Evolutionary conservation across 1,140 invertebrate genomes (phyloP).

Genomic region (Dinothrombium tinctorium): DNA sequence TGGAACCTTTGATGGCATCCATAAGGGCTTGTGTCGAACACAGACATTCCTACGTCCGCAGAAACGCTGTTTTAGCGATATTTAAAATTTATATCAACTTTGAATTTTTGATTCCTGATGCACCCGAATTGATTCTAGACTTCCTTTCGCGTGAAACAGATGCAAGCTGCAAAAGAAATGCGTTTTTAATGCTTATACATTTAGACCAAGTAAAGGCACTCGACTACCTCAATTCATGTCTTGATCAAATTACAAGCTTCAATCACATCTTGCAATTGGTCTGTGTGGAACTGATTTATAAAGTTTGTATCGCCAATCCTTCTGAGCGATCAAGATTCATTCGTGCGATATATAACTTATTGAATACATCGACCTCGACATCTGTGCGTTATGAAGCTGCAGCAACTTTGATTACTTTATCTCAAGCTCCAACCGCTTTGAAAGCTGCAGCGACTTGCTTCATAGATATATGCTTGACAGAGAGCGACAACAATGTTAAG

Average conservation of each 20-base stretch:
- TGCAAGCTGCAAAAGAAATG: constrained; percentile 96
- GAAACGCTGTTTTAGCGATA: constrained; percentile 94
- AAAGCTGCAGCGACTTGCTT: constrained; percentile 93
- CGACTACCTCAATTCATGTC: constrained; percentile 70
- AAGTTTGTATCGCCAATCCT: constrained; percentile 94
- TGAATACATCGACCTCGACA: constrained; percentile 71
- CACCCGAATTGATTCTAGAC: constrained; percentile 79
- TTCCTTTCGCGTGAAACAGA: constrained; percentile 92
- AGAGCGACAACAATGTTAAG: constrained; percentile 99
- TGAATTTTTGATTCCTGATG: constrained; percentile 94
- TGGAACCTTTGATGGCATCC: constrained; percentile 94
- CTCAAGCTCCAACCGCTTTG: constrained; percentile 82
- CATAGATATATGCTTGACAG: constrained; percentile 93
- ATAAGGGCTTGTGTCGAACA: constrained; percentile 87
- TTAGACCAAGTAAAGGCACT: constrained; percentile 74
- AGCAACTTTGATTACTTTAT: constrained; percentile 96
- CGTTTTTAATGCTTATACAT: constrained; percentile 95
- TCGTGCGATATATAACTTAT: constrained; percentile 86
- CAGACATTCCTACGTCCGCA: constrained; percentile 85
- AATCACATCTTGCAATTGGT: constrained; percentile 94
- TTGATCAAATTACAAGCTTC: constrained; percentile 66
- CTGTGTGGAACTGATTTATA: constrained; percentile 97
- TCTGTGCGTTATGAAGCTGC: constrained; percentile 96
- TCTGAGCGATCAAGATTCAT: constrained; percentile 86
- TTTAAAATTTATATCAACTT: constrained; percentile 98